These are phyloP conservation scores for Caracal caracal DNA, from an alignment of 2,113 vertebrate genomes.

Conservation along the genomic window DNA sequence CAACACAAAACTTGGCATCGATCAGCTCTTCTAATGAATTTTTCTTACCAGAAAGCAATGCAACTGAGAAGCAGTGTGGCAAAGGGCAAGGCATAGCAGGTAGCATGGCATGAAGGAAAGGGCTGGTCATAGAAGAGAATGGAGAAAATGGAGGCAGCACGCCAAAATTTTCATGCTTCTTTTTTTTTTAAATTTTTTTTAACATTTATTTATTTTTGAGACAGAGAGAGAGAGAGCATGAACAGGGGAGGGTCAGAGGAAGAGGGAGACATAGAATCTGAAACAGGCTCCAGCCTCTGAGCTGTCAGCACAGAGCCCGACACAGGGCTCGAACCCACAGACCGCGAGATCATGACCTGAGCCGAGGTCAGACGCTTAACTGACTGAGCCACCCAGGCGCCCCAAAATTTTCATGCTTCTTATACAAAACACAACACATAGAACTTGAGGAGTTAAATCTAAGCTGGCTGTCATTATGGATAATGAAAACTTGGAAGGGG, in stretches of 20 bases:
- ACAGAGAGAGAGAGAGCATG: too few species aligned
- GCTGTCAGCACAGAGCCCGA: too few species aligned
- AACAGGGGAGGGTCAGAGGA: too few species aligned
- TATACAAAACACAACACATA: background rate
- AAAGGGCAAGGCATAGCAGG: background rate
- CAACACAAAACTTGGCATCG: background rate
- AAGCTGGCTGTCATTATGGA: background rate
- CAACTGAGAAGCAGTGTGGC: background rate
- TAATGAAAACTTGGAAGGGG: background rate
- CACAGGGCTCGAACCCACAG: too few species aligned
- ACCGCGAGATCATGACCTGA: too few species aligned
- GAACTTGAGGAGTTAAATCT: background rate
- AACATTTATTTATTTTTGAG: too few species aligned
- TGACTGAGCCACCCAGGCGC: too few species aligned
- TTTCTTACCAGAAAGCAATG: background rate
- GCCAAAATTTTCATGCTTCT: background rate
- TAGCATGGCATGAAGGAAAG: background rate
- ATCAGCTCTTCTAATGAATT: background rate
- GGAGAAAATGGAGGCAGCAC: background rate
- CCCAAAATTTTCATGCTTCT: background rate
- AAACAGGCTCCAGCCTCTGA: too few species aligned
- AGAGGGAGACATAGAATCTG: too few species aligned
- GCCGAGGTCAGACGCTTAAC: too few species aligned
- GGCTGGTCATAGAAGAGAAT: background rate
- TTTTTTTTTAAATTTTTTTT: too few species aligned